Evolutionary conservation across 2,888 invertebrate genomes (phyloP).

Genomic region (Morpho helenor): DNA sequence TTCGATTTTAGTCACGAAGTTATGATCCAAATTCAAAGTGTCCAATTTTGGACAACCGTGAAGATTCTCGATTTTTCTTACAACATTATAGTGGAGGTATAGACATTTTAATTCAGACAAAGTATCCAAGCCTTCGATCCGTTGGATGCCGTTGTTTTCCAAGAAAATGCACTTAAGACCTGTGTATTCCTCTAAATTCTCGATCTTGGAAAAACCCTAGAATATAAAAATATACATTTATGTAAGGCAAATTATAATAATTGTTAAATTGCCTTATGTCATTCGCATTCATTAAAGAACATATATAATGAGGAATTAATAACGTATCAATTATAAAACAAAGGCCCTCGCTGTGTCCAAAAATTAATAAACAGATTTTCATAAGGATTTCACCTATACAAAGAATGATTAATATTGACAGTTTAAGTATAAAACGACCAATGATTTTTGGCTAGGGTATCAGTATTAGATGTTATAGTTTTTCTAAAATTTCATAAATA

Average conservation of each 20-base stretch:
- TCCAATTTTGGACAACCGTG: conserved; percentile 85
- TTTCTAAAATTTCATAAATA: too few species aligned
- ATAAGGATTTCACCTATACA: too few species aligned
- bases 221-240: conserved; percentile 16
- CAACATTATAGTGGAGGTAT: conserved; percentile 93
- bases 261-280: too few species aligned
- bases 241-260: neutral
- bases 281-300: too few species aligned
- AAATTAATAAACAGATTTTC: too few species aligned
- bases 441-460: too few species aligned
- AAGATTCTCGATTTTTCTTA: conserved; percentile 91
- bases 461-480: too few species aligned
- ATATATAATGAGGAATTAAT: too few species aligned
- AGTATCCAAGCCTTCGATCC: conserved; percentile 90
- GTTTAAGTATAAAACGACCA: too few species aligned
- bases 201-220: conserved; percentile 89
- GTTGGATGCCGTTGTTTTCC: conserved; percentile 92
- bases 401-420: too few species aligned
- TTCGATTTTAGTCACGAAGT: conserved; percentile 89
- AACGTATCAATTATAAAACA: too few species aligned
- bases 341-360: too few species aligned
- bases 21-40: conserved; percentile 92
- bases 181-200: conserved; percentile 95
- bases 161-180: conserved; percentile 95
- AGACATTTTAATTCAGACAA: conserved; percentile 88